Base-by-base conservation (phyloP, 1,140 invertebrate species). In the Metopolophium dirhodum region DNA sequence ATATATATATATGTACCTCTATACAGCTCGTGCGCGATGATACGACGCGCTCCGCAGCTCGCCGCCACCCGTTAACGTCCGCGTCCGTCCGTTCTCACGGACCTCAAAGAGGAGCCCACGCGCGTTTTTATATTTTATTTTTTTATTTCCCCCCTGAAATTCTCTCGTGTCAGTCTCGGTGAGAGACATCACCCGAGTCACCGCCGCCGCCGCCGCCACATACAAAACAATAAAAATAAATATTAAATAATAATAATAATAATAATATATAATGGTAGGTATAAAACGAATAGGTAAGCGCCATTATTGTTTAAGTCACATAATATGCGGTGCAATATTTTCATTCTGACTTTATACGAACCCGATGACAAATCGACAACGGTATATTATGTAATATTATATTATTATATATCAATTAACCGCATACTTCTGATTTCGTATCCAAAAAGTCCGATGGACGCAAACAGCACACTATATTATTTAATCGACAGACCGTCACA, bases 81-180 rank as follows among this genome's bases (percentile, higher is more conserved):
- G 86, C 26, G 61, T 83, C 45, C 47, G 86, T 51, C 47, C 47
- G 91, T 92, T 92, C 91, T 92, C 91, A 92, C 91, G 91, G 82
- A 92, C 91, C 91, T 92, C 77, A 18, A 20, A 92, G 47, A 47
- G 61, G 41, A 54, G 82, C 91, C 91, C 91, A 92, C 91, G 91
- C 91, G n/a, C 47, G n/a, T 85, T 77, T 91, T 91, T 57, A 57
- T 54, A 37, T 54, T 77, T 90, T 85, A 26, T 41, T 85, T 85
- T 54, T 85, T 85, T 41, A 83, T 83, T 83, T 45, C 37, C 41
- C 41, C 90, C 82, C 91, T 83, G 68, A 91, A 91, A 82, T 82
- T 91, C 91, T 89, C 87, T 85, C 91, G 91, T 41, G 91, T 92
- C 91, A 92, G 91, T 92, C 20, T 45, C 2, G 54, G 30, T 22